These are phyloP conservation scores for Acrocephalus arundinaceus DNA, from an alignment of 2,113 vertebrate species.

Conservation along the genomic window DNA sequence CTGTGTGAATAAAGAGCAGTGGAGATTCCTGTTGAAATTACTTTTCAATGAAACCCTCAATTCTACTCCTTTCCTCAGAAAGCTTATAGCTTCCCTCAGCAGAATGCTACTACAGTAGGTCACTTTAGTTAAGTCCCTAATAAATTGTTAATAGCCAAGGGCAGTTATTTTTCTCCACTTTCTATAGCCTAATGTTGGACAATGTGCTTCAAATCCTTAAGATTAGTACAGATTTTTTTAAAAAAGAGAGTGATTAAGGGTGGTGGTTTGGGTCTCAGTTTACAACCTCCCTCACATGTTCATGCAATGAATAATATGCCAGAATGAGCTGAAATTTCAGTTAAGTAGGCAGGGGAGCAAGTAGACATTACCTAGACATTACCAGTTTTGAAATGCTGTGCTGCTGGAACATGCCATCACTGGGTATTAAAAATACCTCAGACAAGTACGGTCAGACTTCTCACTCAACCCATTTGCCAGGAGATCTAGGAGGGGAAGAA, in stretches of 20 bases:
- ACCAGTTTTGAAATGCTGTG: neutral
- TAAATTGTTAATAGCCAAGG: slow-evolving; percentile 69
- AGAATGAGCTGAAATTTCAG: slow-evolving; percentile 43
- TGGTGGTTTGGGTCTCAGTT: slow-evolving; percentile 40
- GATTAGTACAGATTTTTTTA: slow-evolving; percentile 38
- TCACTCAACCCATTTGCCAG: neutral
- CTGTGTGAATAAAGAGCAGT: slow-evolving; percentile 74
- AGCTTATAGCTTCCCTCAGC: slow-evolving; percentile 60
- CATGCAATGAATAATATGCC: neutral
- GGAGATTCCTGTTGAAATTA: slow-evolving; percentile 75
- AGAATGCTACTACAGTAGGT: slow-evolving; percentile 70
- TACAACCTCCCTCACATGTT: slow-evolving; percentile 15
- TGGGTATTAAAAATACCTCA: neutral
- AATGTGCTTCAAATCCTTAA: slow-evolving; percentile 63
- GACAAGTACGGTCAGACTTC: neutral
- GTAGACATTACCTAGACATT: neutral
- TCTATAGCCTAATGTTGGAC: slow-evolving; percentile 66
- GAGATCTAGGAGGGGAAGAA: neutral
- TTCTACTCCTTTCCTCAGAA: slow-evolving; percentile 71
- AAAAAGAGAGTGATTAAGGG: slow-evolving; percentile 24
- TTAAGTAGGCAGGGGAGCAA: slow-evolving; percentile 1
- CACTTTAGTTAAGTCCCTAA: slow-evolving; percentile 73
- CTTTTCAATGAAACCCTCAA: slow-evolving; percentile 78
- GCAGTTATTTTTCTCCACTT: slow-evolving; percentile 49
- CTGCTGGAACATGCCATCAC: neutral